These are phyloP conservation scores for Heliopora coerulea DNA, from an alignment of 92 coral and sea anemone species.

Conservation along the genomic window DNA sequence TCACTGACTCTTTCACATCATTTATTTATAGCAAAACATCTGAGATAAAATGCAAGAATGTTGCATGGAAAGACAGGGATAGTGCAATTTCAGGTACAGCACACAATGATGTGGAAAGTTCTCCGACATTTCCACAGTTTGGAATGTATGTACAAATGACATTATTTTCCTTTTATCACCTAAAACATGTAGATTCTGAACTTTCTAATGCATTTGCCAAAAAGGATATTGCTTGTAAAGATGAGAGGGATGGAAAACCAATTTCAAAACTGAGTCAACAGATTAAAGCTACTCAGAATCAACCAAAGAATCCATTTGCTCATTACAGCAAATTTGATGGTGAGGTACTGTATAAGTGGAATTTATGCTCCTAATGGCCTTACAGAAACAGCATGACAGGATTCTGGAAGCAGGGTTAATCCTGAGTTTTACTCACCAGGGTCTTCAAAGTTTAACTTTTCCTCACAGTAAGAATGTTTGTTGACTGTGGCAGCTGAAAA, in stretches of 20 bases:
- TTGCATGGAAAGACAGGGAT: conserved; percentile 78
- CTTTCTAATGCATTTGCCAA: conserved; percentile 66
- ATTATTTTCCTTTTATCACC: background rate
- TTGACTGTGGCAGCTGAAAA: too few species aligned
- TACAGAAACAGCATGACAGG: too few species aligned
- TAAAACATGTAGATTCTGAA: conserved; percentile 56
- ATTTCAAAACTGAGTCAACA: conserved; percentile 73
- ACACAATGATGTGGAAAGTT: too few species aligned
- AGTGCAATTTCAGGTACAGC: conserved; percentile 50
- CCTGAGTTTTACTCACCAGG: too few species aligned
- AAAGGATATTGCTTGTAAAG: conserved; percentile 61
- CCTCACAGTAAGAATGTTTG: too few species aligned
- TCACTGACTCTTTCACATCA: background rate
- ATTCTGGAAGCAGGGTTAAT: too few species aligned
- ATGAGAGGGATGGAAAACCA: conserved; percentile 38
- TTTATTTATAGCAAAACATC: conserved; percentile 35
- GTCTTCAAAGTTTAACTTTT: too few species aligned
- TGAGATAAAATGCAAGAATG: conserved; percentile 62
- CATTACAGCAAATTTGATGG: conserved; percentile 94
- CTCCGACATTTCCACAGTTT: too few species aligned
- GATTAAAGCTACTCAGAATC: conserved; percentile 67
- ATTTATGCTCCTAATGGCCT: too few species aligned
- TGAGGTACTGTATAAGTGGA: conserved; percentile 61
- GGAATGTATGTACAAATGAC: background rate
- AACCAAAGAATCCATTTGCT: conserved; percentile 82